A percentile compares a stretch with the other conserved stretches of the same genome.
Evolutionary conservation across 2,113 vertebrate species (phyloP).

Genomic region (Grus americana): DNA sequence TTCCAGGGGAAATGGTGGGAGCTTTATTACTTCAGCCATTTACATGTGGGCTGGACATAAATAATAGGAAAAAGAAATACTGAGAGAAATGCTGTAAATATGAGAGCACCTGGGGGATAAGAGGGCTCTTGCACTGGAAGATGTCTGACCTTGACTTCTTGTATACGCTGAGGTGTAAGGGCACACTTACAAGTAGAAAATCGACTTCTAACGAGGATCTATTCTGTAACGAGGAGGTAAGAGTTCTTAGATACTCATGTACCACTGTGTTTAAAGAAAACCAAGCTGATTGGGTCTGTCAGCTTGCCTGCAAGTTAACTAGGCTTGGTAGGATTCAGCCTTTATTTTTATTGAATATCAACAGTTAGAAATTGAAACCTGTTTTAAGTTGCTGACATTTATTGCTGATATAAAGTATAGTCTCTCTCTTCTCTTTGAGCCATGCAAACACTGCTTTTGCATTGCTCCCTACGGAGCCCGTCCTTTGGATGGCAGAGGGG

Average conservation of each 20-base stretch:
- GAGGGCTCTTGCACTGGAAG: neutral
- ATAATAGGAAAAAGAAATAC: neutral
- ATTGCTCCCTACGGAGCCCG: neutral
- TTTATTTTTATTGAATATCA: constrained; percentile 13
- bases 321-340: neutral
- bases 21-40: neutral
- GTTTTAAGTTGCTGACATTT: constrained; percentile 18
- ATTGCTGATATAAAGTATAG: neutral
- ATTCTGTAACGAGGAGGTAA: neutral
- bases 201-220: neutral
- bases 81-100: neutral
- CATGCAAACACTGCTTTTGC: fast-evolving
- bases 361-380: neutral
- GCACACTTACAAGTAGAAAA: neutral
- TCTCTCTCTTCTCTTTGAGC: neutral
- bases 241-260: neutral
- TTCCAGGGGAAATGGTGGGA: neutral
- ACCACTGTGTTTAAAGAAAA: neutral
- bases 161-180: neutral
- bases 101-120: neutral
- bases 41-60: neutral
- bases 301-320: neutral
- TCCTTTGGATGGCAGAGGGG: neutral
- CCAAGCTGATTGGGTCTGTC: neutral
- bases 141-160: neutral